Conservation (phyloP, 2,888 invertebrate species). For the Meandrusa payeni region DNA sequence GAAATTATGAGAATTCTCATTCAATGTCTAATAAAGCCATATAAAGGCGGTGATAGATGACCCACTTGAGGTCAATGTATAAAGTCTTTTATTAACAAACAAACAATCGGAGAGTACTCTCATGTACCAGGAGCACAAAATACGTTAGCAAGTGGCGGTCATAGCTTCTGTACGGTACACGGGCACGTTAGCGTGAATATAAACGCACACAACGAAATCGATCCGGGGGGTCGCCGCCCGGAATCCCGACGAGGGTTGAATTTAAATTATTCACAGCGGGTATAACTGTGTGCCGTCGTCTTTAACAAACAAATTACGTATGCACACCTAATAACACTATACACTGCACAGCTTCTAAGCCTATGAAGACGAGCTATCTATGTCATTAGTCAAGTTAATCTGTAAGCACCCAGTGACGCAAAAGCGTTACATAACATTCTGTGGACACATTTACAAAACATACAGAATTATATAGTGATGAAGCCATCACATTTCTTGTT, state of each 20-base stretch:
- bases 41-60: too few relatives aligned
- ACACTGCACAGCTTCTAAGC: conserved; percentile 61
- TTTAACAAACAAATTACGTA: conserved; percentile 80
- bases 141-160: conserved; percentile 51
- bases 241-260: conserved; percentile 66
- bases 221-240: conserved; percentile 60
- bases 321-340: conserved; percentile 76
- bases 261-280: conserved; percentile 80
- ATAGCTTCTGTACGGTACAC: conserved; percentile 43
- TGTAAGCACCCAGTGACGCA: too few relatives aligned
- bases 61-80: too few relatives aligned
- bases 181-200: conserved; percentile 42
- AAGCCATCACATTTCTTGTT: too few relatives aligned
- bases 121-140: conserved; percentile 55
- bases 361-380: conserved; percentile 24
- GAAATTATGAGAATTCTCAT: neutral
- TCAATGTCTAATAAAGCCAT: neutral
- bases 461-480: too few relatives aligned
- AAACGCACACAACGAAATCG: conserved; percentile 49
- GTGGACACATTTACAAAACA: too few relatives aligned
- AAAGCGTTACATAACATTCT: too few relatives aligned
- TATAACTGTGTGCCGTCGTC: conserved; percentile 77
- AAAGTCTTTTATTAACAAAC: too few relatives aligned
- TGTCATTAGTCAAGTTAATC: conserved; percentile 10
- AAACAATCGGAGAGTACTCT: too few relatives aligned